Conservation (phyloP, 1,140 invertebrate genomes). For the Mya arenaria region DNA sequence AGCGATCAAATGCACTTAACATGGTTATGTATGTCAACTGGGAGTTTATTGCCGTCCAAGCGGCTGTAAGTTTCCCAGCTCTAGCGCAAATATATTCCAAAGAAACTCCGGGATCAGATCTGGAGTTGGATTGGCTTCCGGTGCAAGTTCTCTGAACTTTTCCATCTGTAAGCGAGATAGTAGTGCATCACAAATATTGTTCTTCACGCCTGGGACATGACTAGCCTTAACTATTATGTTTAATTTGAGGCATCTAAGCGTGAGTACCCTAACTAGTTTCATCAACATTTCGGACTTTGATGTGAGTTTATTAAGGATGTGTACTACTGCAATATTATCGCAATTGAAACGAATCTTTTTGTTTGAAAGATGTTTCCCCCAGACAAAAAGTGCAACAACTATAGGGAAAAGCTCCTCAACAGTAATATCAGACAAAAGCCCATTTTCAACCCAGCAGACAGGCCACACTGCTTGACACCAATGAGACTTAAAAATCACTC, state of each 20-base stretch:
- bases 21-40: too few species aligned
- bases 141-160: constrained; percentile 26
- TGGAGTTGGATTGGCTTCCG: constrained; percentile 1
- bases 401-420: constrained; percentile 51
- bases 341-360: constrained; percentile 31
- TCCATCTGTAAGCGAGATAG: constrained; percentile 41
- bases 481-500: not conserved
- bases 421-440: constrained; percentile 38
- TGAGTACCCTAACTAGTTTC: not conserved
- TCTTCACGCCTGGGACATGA: not conserved
- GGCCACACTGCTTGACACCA: constrained; percentile 41
- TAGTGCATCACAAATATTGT: constrained; percentile 29
- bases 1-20: not conserved
- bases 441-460: not conserved
- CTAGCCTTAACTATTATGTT: constrained; percentile 15
- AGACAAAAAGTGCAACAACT: constrained; percentile 29
- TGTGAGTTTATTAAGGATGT: constrained; percentile 31
- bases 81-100: too few species aligned
- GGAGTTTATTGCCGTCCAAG: not conserved
- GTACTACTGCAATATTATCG: constrained; percentile 36
- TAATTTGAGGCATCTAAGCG: not conserved
- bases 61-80: too few species aligned
- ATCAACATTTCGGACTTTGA: constrained; percentile 29
- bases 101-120: constrained; percentile 20
- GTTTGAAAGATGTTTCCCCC: constrained; percentile 18